These are phyloP conservation scores for Desoria tigrina DNA, from an alignment of 2,888 invertebrate genomes.

Conservation along the genomic window DNA sequence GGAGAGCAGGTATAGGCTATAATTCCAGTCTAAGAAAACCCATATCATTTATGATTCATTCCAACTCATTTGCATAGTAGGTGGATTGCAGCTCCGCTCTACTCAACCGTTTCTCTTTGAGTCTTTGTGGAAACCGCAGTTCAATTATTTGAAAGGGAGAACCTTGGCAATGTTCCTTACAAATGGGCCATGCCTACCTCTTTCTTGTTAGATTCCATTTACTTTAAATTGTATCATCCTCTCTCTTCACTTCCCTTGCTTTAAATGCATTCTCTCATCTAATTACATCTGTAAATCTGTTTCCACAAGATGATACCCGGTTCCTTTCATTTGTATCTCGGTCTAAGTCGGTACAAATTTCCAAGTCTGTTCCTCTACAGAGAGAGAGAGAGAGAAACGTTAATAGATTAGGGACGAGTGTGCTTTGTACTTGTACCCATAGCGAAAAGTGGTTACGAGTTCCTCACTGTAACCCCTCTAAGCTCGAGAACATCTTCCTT, in stretches of 20 bases:
- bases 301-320: neutral
- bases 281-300: slow-evolving; percentile 8
- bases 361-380: too few species aligned
- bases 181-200: slow-evolving; percentile 7
- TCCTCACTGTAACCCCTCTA: too few species aligned
- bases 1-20: too few species aligned
- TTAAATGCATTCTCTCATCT: neutral
- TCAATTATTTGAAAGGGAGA: slow-evolving; percentile 9
- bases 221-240: neutral
- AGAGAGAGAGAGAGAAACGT: too few species aligned
- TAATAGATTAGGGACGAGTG: too few species aligned
- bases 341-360: too few species aligned
- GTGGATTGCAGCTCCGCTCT: slow-evolving; percentile 19
- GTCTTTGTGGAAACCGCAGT: slow-evolving; percentile 6
- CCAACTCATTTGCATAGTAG: slow-evolving; percentile 46
- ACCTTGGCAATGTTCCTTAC: slow-evolving; percentile 13
- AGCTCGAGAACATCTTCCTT: too few species aligned
- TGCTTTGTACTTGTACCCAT: too few species aligned
- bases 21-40: neutral
- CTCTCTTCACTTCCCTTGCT: neutral
- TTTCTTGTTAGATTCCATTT: slow-evolving; percentile 4
- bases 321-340: too few species aligned
- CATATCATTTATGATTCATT: slow-evolving; percentile 48
- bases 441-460: too few species aligned
- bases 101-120: too few species aligned